Evolutionary conservation across 2,113 vertebrate species (phyloP), one percentile per base, ranked within the genome.

Genomic region (Corythaixoides concolor): DNA sequence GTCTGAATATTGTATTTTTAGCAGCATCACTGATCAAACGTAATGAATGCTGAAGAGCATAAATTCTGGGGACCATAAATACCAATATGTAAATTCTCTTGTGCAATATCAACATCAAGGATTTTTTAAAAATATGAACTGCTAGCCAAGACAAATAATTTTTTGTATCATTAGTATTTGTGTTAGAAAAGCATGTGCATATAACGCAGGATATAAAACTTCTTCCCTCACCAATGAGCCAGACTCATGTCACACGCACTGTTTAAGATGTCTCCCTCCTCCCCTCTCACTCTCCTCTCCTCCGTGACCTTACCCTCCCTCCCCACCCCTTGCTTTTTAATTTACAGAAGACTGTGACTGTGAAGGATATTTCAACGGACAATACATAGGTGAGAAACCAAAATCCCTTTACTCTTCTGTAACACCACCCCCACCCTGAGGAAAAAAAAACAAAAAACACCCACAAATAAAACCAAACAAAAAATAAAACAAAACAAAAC

Each of bases 291-390:
- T 82, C 15, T 69, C 7, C 19, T 69, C 64, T 95, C 59, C 81
- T 20, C 78, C 95, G 7, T 74, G 41, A 17, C 43, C 59, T 43
- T 4, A 27, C 35, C 24, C 12, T 13, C 8, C 5, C 11, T 13
- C 7, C 1, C 3, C 20, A 6, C 11, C 8, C 21, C 32, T 19
- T 12, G 22, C 24, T 94, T 94, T 79, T 55, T 70, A n/a, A 82
- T 97, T 97, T 95, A 75, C 98, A 99, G 99, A 99, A 88, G 98
- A 98, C 97, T 98, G 98, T 98, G 98, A 99, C 96, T 98, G 98
- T 93, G 99, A 99, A 77, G 98, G 98, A 39, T 97, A 98, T 97
- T 96, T 98, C 97, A 99, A 98, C 82, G 99, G 99, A 89, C 98
- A 99, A 52, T 99, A 99, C 13, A 97, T 98, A 97, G 99, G 99